A percentile compares a stretch with the other conserved stretches of the same genome.
Conservation (phyloP, 2,888 invertebrate genomes). For the Euzophera pinguis region DNA sequence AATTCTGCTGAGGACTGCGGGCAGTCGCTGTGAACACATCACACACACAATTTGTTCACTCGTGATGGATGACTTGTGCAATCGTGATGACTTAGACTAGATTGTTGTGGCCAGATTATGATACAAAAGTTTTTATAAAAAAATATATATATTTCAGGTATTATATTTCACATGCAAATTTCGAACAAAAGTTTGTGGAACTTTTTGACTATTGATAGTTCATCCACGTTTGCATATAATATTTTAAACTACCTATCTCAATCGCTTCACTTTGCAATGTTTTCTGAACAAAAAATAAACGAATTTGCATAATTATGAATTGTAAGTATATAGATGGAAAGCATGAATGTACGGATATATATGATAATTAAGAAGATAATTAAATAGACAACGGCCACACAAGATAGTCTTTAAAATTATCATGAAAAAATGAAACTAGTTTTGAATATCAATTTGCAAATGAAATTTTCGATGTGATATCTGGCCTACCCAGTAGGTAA, state of each 20-base stretch:
- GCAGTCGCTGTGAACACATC: slow-evolving; percentile 93
- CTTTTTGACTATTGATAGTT: too few species aligned
- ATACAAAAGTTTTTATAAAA: too few species aligned
- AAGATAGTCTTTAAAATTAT: slow-evolving; percentile 59
- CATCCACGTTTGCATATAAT: too few species aligned
- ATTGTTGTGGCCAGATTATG: slow-evolving; percentile 64
- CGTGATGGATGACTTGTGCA: slow-evolving; percentile 74
- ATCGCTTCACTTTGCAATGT: slow-evolving; percentile 65
- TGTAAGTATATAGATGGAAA: background rate
- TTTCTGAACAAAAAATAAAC: slow-evolving; percentile 39
- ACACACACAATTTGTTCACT: slow-evolving; percentile 81
- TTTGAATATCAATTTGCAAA: slow-evolving; percentile 35
- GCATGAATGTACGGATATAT: slow-evolving; percentile 7
- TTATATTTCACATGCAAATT: slow-evolving; percentile 11
- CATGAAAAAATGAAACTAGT: slow-evolving; percentile 1
- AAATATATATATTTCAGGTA: too few species aligned
- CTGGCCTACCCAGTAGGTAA: slow-evolving; percentile 36
- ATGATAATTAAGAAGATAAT: slow-evolving; percentile 12
- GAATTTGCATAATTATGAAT: background rate
- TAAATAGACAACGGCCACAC: slow-evolving; percentile 58
- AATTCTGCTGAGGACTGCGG: slow-evolving; percentile 97
- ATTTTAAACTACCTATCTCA: background rate
- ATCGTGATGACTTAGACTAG: slow-evolving; percentile 67
- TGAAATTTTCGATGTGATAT: slow-evolving; percentile 41
- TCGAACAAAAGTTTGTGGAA: background rate